These are phyloP conservation scores for Esox niger DNA, from an alignment of 2,113 vertebrate species.

Conservation along the genomic window DNA sequence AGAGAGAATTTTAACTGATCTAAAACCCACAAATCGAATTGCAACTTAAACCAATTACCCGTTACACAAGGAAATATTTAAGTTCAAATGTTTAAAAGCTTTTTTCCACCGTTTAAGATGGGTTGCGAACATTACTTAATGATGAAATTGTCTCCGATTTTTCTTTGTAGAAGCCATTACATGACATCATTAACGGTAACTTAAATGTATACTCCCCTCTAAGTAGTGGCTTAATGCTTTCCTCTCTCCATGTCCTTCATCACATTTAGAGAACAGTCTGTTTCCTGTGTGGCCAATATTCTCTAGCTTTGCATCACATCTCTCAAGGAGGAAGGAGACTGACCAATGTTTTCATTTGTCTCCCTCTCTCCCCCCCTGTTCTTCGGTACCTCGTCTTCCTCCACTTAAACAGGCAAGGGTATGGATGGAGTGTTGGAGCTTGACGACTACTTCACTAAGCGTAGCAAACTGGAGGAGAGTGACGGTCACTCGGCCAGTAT, in stretches of 20 bases:
- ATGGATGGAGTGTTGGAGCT: constrained; percentile 85
- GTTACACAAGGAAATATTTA: constrained; percentile 52
- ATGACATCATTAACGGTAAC: constrained; percentile 46
- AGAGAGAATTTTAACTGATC: constrained; percentile 48
- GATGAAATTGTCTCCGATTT: constrained; percentile 50
- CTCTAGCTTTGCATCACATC: neutral
- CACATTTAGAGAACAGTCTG: constrained; percentile 42
- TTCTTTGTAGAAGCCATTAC: constrained; percentile 58
- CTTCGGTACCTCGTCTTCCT: constrained; percentile 14
- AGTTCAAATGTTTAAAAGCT: constrained; percentile 38
- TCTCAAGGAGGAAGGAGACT: neutral
- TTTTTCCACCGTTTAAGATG: constrained; percentile 51
- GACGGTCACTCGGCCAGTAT: constrained; percentile 86
- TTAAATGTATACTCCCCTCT: constrained; percentile 62
- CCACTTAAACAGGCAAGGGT: constrained; percentile 76
- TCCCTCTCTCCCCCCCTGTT: constrained; percentile 10
- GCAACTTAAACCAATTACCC: constrained; percentile 55
- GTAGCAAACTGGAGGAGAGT: constrained; percentile 81
- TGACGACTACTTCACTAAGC: constrained; percentile 87
- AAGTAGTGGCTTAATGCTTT: constrained; percentile 55
- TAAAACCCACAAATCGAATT: constrained; percentile 52
- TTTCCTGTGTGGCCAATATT: constrained; percentile 30
- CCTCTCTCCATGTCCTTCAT: constrained; percentile 37
- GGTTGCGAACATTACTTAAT: constrained; percentile 46
- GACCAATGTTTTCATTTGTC: neutral